Conservation (phyloP, 2,113 vertebrate genomes). For the Tonatia bakeri region DNA sequence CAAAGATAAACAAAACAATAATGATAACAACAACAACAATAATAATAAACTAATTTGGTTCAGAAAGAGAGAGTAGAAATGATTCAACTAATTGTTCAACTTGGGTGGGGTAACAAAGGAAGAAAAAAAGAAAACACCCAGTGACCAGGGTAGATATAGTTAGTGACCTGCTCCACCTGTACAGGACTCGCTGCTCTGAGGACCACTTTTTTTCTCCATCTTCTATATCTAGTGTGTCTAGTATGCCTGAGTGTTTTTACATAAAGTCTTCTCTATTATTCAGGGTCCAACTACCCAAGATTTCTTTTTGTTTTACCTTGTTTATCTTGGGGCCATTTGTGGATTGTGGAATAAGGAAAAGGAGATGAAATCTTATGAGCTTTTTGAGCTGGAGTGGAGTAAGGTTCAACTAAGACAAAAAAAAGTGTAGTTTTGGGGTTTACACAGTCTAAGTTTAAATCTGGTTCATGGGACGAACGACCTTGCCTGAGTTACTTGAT, state of each 20-base stretch:
- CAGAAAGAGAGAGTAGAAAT: neutral
- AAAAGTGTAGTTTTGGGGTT: neutral
- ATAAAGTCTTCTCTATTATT: neutral
- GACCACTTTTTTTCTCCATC: neutral
- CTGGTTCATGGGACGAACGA: neutral
- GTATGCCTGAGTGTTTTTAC: neutral
- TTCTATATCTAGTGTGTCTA: neutral
- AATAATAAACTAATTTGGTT: slow-evolving; percentile 13
- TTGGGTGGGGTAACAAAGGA: neutral
- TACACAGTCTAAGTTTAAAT: neutral
- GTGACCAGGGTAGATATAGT: fast-evolving
- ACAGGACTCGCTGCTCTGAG: neutral
- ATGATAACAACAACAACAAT: neutral
- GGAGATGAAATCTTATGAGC: neutral
- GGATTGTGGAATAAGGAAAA: neutral
- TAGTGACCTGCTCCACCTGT: neutral
- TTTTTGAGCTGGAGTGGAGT: neutral
- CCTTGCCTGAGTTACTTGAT: neutral
- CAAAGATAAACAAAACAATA: slow-evolving; percentile 46
- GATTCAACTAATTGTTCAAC: slow-evolving; percentile 11
- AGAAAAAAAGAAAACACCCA: neutral
- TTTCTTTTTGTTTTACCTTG: neutral
- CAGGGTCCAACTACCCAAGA: neutral
- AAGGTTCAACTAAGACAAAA: neutral
- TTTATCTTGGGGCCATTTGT: neutral